A percentile compares a stretch with the other conserved stretches of the same genome.
These are phyloP conservation scores for Acrocephalus arundinaceus DNA, from an alignment of 2,113 vertebrate genomes.

Conservation along the genomic window DNA sequence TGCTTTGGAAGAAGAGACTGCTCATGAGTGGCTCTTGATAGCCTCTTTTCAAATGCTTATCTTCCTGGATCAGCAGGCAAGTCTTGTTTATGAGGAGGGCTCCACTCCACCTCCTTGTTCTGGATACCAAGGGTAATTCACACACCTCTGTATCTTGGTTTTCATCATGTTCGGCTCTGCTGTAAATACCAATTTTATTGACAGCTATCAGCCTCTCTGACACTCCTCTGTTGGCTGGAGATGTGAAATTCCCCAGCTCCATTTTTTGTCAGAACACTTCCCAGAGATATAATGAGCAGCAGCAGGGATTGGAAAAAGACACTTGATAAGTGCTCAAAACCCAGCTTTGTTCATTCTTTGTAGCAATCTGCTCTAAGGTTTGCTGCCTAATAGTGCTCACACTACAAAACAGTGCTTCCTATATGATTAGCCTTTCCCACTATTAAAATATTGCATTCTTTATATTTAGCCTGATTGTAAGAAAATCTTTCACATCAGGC, in stretches of 20 bases:
- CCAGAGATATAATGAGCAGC: not conserved
- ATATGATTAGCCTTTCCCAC: not conserved
- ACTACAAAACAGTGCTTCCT: not conserved
- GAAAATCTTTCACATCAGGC: not conserved
- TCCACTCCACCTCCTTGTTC: not conserved
- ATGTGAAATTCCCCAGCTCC: slow-evolving; percentile 3
- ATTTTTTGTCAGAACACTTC: not conserved
- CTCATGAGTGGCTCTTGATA: slow-evolving; percentile 22
- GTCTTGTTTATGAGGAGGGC: not conserved
- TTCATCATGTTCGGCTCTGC: not conserved
- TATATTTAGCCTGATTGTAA: not conserved
- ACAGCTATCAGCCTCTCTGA: not conserved
- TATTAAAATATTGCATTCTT: not conserved
- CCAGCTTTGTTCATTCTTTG: not conserved
- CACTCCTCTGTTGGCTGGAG: not conserved
- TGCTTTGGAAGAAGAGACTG: slow-evolving; percentile 1
- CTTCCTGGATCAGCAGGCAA: slow-evolving; percentile 15
- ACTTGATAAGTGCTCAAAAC: not conserved
- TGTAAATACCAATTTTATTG: slow-evolving; percentile 17
- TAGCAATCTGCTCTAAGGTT: not conserved
- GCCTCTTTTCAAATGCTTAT: slow-evolving; percentile 45
- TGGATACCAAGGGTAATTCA: slow-evolving; percentile 22
- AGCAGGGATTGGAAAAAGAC: not conserved
- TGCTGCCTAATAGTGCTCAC: not conserved
- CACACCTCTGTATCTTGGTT: not conserved